phyloP scores from a whole-genome alignment of 2,888 invertebrate genomes.

The Macaria notata region DNA sequence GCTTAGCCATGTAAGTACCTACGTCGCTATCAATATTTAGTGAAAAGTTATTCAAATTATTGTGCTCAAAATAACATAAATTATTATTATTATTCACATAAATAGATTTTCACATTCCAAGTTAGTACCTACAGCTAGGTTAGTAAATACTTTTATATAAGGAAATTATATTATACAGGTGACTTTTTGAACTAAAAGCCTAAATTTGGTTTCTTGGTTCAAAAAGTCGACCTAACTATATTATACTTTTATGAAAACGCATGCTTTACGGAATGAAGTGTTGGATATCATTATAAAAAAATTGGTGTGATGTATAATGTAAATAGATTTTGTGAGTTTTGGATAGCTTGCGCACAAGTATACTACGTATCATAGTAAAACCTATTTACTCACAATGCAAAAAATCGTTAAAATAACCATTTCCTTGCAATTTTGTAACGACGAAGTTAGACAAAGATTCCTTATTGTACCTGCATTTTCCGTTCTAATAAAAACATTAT shows the following conservation, averaged over 20 bases:
- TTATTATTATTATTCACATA: conserved; percentile 8
- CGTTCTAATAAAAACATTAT: too few relatives aligned
- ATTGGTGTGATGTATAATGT: conserved; percentile 18
- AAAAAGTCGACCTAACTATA: too few relatives aligned
- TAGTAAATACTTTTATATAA: conserved; percentile 20
- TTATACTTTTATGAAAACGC: background rate
- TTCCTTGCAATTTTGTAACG: too few relatives aligned
- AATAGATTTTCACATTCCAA: conserved; percentile 21
- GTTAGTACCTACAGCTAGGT: conserved; percentile 34
- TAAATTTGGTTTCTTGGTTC: too few relatives aligned
- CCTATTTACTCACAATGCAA: too few relatives aligned
- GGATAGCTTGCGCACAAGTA: conserved; percentile 32
- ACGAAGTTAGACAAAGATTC: too few relatives aligned
- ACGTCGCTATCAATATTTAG: conserved; percentile 1
- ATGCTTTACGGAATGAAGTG: conserved; percentile 26
- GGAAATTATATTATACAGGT: conserved; percentile 8
- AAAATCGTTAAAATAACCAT: too few relatives aligned
- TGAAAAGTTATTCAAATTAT: conserved; percentile 3
- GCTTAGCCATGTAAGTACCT: conserved; percentile 19
- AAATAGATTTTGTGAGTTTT: conserved; percentile 28
- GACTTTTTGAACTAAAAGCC: too few relatives aligned
- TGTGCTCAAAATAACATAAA: conserved; percentile 25
- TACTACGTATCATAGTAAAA: background rate
- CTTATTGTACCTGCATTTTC: too few relatives aligned
- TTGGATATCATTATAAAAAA: conserved; percentile 8